Evolutionary conservation across 2,888 invertebrate species (phyloP), one percentile per base, ranked within the genome.

Genomic region (Theristus sp.): DNA sequence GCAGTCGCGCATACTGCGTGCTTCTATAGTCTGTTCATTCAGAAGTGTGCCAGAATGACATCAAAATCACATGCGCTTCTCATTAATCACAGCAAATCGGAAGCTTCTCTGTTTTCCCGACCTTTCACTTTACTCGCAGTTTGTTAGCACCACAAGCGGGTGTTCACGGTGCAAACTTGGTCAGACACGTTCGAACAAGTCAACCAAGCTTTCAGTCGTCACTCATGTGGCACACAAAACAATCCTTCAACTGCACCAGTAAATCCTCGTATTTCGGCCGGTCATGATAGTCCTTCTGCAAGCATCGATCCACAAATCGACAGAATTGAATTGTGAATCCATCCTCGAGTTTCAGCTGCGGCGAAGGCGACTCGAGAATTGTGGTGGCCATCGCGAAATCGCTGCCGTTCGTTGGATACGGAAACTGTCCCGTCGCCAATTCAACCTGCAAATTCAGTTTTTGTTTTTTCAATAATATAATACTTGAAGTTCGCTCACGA

Each of bases 391-490:
- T 64, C 22, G 96, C 96, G 79, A 98, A 98, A 79, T 96, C 96
- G 71, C 89, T 91, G 78, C 86, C 86, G 76, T 94, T 94, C 78
- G 90, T 87, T 76, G 89, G 89, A 71, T 80, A 81, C 0, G 96
- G 96, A 75, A 93, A 94, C 67, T 85, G 84, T 59, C 93, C 96
- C 22, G 91, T 91, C 56, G 96, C 98, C 71, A 98, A 80, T 80
- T 98, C 98, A 59, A 98, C 78, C 74, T 79, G 66, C 2, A 65
- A 64, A 10, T 24, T 29, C 17, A 25, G 58, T 26, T 22, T 1
- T n/a, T 22, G 47, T 30, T 6, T 26, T 2, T 25, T 57, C 25
- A n/a, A 13, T 28, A 13, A 17, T 53, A 38, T 20, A n/a, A n/a
- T n/a, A n/a, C n/a, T n/a, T n/a, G n/a, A n/a, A n/a, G n/a, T n/a